Base-by-base conservation (phyloP, 2,888 invertebrate genomes). In the Sinohyriopsis cumingii region DNA sequence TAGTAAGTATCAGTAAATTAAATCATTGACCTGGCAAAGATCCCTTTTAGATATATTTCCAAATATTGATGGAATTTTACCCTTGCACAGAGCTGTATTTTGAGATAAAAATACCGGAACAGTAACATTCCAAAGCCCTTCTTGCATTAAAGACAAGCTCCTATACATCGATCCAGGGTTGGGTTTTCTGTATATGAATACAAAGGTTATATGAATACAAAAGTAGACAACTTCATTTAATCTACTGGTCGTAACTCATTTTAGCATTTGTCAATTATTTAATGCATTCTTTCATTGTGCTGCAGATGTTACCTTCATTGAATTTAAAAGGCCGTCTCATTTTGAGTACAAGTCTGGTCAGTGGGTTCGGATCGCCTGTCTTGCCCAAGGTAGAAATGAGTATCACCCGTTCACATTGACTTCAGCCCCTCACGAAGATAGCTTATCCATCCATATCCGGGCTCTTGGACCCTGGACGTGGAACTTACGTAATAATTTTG, bases 311-410 rank as follows among this genome's bases (percentile, higher is more conserved):
- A 93, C 93, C 0, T 91, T 91, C 84, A 83, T 93, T 65, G 91
- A 92, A 83, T 92, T 93, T 83, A 91, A 91, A 73, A 91, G 92
- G 70, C 93, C 93, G 0, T 88, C 90, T 62, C 91, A 92, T 79
- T 93, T 93, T 86, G 92, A 92, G 77, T 93, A 92, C 87, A 92
- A 92, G 84, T 92, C 93, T 15, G 93, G 93, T n/a, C 93, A 93
- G 86, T 93, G 93, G 93, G 91, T 93, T 6, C 89, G 93, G 56
- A 91, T 93, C 72, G 92, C 93, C 24, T 93, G 93, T 82, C 86
- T 91, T 55, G 89, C 88, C 12, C 89, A 93, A 73, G 92, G 92
- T 75, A 85, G 89, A n/a, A 90, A 91, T 66, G 89, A 89, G 76
- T 89, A 88, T 78, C 89, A 89, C 68, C 87, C 89, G 1, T 86